Evolutionary conservation across 2,888 invertebrate species (phyloP).

Genomic region (Microctonus aethiopoides): DNA sequence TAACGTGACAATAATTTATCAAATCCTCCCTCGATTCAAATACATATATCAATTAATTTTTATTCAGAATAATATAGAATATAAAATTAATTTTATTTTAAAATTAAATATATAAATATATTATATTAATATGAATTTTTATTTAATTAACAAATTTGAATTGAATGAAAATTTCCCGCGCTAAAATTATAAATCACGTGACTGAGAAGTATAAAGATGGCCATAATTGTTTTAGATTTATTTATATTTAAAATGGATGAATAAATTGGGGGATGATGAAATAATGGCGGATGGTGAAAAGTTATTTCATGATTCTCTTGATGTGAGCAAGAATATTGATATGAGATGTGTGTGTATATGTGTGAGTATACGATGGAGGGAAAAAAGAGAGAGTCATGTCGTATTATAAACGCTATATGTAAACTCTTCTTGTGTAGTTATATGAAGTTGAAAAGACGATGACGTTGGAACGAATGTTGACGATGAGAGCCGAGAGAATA

Average conservation of each 20-base stretch:
- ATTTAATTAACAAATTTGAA: not conserved
- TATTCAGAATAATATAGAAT: too few species aligned
- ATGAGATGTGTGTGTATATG: conserved; percentile 19
- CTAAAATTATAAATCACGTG: not conserved
- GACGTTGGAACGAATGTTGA: conserved; percentile 14
- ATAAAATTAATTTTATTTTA: too few species aligned
- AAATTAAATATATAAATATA: too few species aligned
- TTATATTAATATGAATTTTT: too few species aligned
- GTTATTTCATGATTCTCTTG: conserved; percentile 33
- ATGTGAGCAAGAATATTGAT: conserved; percentile 14
- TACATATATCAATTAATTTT: not conserved
- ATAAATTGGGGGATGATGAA: not conserved
- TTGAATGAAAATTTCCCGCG: conserved; percentile 15
- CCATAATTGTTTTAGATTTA: not conserved
- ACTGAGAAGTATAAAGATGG: not conserved
- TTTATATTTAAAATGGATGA: too few species aligned
- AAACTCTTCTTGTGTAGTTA: too few species aligned
- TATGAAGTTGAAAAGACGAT: not conserved
- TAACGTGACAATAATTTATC: not conserved
- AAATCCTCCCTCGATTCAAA: not conserved
- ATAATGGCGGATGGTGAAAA: conserved; percentile 32
- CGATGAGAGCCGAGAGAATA: conserved; percentile 5
- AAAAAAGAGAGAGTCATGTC: conserved; percentile 18
- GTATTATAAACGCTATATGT: not conserved
- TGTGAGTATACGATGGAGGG: conserved; percentile 2